phyloP scores from a whole-genome alignment of 92 coral and sea anemone genomes.

The Phymanthus crucifer region DNA sequence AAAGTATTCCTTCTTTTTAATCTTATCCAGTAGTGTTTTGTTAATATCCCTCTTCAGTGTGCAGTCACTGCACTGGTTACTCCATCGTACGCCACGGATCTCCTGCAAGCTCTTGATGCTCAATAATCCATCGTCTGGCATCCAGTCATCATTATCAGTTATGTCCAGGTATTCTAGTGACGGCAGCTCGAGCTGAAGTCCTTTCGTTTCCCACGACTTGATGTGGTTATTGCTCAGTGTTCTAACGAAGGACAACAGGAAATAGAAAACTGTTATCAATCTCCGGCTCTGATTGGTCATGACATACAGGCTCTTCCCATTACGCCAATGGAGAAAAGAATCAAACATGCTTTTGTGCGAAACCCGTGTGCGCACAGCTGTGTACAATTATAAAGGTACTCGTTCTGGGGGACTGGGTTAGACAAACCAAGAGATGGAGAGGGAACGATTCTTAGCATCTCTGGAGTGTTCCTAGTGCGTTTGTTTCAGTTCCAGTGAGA shows the following conservation, averaged over 20 bases:
- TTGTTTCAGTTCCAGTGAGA: no score
- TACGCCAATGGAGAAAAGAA: no score
- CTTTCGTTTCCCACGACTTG: slow-evolving; percentile 31
- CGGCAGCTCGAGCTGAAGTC: slow-evolving; percentile 28
- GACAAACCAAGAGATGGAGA: no score
- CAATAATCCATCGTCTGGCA: slow-evolving; percentile 46
- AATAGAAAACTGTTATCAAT: not conserved
- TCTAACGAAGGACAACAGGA: slow-evolving; percentile 14
- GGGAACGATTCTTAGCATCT: no score
- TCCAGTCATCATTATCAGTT: slow-evolving; percentile 36
- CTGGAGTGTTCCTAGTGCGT: no score
- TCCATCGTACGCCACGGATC: slow-evolving; percentile 61
- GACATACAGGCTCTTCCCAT: no score
- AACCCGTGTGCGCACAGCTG: no score
- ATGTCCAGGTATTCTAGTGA: slow-evolving; percentile 54
- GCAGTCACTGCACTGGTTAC: slow-evolving; percentile 55
- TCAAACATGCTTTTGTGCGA: no score
- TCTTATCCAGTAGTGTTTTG: slow-evolving; percentile 20
- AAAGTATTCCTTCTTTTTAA: slow-evolving; percentile 21
- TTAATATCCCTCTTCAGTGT: slow-evolving; percentile 48
- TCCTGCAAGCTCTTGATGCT: slow-evolving; percentile 44
- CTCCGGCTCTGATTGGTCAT: no score
- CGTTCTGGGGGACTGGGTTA: no score
- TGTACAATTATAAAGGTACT: no score
- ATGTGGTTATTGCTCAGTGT: slow-evolving; percentile 48